phyloP scores from a whole-genome alignment of 2,113 vertebrate genomes.

The Cephalopterus ornatus region DNA sequence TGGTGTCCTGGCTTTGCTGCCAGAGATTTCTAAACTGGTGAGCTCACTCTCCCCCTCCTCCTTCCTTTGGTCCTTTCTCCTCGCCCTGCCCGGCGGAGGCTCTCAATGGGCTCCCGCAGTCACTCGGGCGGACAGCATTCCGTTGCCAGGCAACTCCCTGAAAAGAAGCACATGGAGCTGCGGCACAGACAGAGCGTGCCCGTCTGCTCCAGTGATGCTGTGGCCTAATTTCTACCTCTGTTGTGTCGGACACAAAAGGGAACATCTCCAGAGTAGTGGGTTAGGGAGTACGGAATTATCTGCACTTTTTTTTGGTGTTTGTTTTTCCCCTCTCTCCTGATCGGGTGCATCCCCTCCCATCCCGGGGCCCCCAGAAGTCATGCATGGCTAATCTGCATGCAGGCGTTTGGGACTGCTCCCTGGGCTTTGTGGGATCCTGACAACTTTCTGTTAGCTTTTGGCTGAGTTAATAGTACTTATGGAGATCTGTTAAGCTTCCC shows the following conservation, averaged over 20 bases:
- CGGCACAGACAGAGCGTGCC: conserved; percentile 59
- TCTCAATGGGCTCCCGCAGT: conserved; percentile 60
- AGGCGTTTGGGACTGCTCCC: background rate
- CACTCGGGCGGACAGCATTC: conserved; percentile 65
- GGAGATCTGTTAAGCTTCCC: conserved; percentile 14
- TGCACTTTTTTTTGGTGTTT: conserved; percentile 40
- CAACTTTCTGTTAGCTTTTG: conserved; percentile 59
- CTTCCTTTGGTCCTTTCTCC: background rate
- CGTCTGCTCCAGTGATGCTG: conserved; percentile 60
- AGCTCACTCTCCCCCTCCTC: conserved; percentile 38
- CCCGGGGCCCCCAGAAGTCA: conserved; percentile 36
- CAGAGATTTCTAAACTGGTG: conserved; percentile 46
- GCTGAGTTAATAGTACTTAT: background rate
- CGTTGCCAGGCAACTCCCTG: conserved; percentile 72
- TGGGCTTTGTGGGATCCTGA: conserved; percentile 29
- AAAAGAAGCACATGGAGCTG: conserved; percentile 50
- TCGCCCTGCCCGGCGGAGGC: background rate
- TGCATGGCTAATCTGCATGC: conserved; percentile 35
- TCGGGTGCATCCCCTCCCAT: background rate
- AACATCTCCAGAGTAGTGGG: conserved; percentile 41
- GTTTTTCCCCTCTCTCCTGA: background rate
- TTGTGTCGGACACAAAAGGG: conserved; percentile 67
- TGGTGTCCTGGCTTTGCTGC: background rate
- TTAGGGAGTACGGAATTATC: conserved; percentile 48
- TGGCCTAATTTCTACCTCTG: conserved; percentile 69